phyloP scores from a whole-genome alignment of 2,888 invertebrate genomes.

The Margaritifera margaritifera region DNA sequence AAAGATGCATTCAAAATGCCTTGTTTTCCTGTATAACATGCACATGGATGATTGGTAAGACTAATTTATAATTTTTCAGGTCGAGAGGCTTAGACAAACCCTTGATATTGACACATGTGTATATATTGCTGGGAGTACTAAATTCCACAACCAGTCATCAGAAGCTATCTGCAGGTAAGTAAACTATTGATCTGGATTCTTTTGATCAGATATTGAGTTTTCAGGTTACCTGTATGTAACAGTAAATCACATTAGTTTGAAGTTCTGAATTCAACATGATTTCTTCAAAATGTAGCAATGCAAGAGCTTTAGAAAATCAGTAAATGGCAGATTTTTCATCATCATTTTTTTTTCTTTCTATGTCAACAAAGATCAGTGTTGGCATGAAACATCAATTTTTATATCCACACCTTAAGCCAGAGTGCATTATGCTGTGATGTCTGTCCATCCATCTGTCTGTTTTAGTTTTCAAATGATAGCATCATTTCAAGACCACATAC shows the following conservation, averaged over 20 bases:
- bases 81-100: neutral
- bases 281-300: neutral
- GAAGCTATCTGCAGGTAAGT: constrained; percentile 57
- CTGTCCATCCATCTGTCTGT: too few species aligned
- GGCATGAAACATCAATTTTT: too few species aligned
- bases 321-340: too few species aligned
- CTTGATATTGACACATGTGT: constrained; percentile 34
- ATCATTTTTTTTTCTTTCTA: constrained; percentile 16
- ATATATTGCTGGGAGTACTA: constrained; percentile 57
- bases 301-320: neutral
- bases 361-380: constrained; percentile 4
- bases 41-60: constrained; percentile 2
- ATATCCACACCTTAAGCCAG: too few species aligned
- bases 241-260: neutral
- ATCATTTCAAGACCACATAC: too few species aligned
- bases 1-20: too few species aligned
- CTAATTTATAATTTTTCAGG: neutral
- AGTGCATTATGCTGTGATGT: too few species aligned
- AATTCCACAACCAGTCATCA: constrained; percentile 38
- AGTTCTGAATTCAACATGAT: neutral
- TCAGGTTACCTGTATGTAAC: neutral
- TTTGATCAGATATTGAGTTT: too few species aligned
- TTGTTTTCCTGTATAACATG: neutral
- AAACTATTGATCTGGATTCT: neutral
- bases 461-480: too few species aligned